phyloP scores from a whole-genome alignment of 2,113 vertebrate genomes.

The Muntiacus muntjak region DNA sequence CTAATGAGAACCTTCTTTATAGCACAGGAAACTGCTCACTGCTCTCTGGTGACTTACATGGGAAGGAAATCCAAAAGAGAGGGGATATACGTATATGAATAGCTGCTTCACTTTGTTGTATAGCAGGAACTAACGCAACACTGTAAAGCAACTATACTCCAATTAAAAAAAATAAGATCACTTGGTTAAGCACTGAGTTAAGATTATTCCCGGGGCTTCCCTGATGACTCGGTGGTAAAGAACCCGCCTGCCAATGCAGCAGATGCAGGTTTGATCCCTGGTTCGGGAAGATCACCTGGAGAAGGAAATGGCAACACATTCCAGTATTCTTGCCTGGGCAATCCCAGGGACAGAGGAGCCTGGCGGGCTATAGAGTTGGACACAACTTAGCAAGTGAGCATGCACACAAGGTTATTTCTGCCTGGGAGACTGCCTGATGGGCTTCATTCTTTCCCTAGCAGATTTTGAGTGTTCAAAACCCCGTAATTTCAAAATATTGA shows the following conservation, averaged over 20 bases:
- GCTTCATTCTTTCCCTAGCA: background rate
- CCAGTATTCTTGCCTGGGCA: background rate
- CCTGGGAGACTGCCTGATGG: background rate
- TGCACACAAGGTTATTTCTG: background rate
- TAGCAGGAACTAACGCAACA: background rate
- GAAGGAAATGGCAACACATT: background rate
- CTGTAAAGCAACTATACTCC: background rate
- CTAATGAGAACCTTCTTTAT: background rate
- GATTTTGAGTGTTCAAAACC: background rate
- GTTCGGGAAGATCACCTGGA: background rate
- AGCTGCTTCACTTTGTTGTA: background rate
- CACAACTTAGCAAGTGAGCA: background rate
- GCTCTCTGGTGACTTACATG: background rate
- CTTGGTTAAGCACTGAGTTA: background rate
- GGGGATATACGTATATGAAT: background rate
- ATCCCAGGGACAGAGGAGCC: background rate
- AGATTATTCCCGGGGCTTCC: background rate
- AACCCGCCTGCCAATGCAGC: background rate
- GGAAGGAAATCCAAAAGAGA: background rate
- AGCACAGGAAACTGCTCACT: background rate
- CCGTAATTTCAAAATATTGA: background rate
- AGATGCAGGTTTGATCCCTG: background rate
- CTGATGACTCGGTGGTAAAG: background rate
- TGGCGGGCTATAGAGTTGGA: background rate
- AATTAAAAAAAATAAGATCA: background rate